Evolutionary conservation across 2,888 invertebrate genomes (phyloP).

Genomic region (Aspidiotus rigidus): DNA sequence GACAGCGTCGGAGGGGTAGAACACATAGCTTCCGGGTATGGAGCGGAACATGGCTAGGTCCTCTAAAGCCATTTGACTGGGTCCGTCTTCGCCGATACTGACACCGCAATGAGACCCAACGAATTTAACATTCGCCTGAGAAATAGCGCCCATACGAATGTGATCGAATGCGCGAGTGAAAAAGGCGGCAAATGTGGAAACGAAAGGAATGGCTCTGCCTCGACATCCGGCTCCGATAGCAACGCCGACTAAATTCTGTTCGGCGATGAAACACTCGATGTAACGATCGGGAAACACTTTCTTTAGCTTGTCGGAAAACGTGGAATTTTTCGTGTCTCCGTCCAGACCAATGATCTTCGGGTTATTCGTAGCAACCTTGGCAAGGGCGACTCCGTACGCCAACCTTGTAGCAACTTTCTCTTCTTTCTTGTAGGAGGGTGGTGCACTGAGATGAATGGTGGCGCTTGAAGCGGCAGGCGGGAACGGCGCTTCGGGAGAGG

Average conservation of each 20-base stretch:
- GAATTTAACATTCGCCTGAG: conserved; percentile 94
- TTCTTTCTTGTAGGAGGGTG: conserved; percentile 72
- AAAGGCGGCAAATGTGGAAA: conserved; percentile 96
- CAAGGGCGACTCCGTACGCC: conserved; percentile 89
- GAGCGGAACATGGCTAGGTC: conserved; percentile 91
- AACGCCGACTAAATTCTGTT: conserved; percentile 94
- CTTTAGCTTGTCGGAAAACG: conserved; percentile 86
- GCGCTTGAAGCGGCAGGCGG: conserved; percentile 43
- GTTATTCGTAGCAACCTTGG: conserved; percentile 65
- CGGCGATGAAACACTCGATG: conserved; percentile 98
- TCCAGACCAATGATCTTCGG: conserved; percentile 83
- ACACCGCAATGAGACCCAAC: conserved; percentile 96
- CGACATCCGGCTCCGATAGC: conserved; percentile 91
- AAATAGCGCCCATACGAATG: conserved; percentile 99
- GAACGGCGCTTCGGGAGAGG: conserved; percentile 51
- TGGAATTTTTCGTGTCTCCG: conserved; percentile 98
- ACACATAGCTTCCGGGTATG: conserved; percentile 66
- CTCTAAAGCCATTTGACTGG: conserved; percentile 99
- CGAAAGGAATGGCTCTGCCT: conserved; percentile 85
- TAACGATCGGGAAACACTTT: conserved; percentile 61
- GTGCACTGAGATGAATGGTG: conserved; percentile 62
- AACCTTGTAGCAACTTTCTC: conserved; percentile 76
- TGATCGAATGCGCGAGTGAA: conserved; percentile 95
- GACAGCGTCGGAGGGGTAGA: conserved; percentile 81
- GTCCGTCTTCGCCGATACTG: conserved; percentile 97